Evolutionary conservation across 2,888 invertebrate species (phyloP).

Genomic region (Tipula lateralis): DNA sequence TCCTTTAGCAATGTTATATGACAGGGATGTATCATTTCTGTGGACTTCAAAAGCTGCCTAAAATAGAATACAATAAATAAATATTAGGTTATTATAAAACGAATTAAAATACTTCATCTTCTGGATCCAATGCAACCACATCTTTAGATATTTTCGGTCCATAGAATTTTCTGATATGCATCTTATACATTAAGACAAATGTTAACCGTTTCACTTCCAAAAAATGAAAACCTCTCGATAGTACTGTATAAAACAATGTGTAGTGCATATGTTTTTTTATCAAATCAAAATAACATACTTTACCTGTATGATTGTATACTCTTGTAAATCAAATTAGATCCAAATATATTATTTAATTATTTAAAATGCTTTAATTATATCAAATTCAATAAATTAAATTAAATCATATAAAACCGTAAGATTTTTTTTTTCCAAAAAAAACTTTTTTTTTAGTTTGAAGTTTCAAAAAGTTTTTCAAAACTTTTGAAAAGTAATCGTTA

Average conservation of each 20-base stretch:
- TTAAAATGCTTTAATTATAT: background rate
- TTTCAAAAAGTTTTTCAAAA: background rate
- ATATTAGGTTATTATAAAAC: background rate
- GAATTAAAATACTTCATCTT: background rate
- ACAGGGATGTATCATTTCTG: background rate
- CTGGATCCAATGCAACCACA: background rate
- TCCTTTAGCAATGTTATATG: background rate
- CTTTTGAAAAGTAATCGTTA: background rate
- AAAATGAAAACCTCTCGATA: background rate
- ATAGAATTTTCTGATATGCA: conserved; percentile 19
- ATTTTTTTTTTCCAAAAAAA: too few species aligned
- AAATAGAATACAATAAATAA: background rate
- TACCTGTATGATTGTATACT: background rate
- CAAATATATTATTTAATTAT: background rate
- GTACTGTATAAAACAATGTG: background rate
- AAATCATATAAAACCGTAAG: too few species aligned
- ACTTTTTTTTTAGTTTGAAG: background rate
- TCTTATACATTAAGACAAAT: background rate
- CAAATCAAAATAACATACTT: background rate
- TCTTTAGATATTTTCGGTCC: background rate
- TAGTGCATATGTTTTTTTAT: background rate
- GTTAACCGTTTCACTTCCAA: background rate
- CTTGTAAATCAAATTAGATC: background rate
- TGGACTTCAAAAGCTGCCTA: background rate
- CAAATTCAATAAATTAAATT: too few species aligned